Evolutionary conservation across 1,140 invertebrate species (phyloP).

Genomic region (Meloidogyne hapla): DNA sequence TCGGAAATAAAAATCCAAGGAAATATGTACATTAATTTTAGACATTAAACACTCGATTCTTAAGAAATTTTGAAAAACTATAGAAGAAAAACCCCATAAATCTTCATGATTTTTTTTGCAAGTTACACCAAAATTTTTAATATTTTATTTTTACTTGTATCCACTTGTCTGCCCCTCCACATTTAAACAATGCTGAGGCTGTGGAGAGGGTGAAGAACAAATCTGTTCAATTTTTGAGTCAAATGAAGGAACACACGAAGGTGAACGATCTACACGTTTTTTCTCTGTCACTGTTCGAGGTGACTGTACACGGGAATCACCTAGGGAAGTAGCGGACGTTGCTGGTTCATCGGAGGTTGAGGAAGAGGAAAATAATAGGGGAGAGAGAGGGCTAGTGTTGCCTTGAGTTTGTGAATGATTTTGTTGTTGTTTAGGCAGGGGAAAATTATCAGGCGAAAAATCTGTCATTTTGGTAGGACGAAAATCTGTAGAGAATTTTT

Average conservation of each 20-base stretch:
- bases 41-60: no score
- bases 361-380: constrained; percentile 4
- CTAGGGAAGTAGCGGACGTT: constrained; percentile 2
- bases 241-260: constrained; percentile 10
- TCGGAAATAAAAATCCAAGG: no score
- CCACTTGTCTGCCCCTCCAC: constrained; percentile 17
- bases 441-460: constrained; percentile 18
- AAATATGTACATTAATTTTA: no score
- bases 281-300: background rate
- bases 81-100: no score
- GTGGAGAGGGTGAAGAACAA: constrained; percentile 6
- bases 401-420: background rate
- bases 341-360: constrained; percentile 7
- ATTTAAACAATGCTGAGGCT: constrained; percentile 3
- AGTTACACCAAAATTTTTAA: no score
- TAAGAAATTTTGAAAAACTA: no score
- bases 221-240: background rate
- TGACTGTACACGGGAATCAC: constrained; percentile 11
- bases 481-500: constrained; percentile 22
- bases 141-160: constrained; percentile 7
- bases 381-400: background rate
- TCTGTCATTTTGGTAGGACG: constrained; percentile 24
- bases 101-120: no score
- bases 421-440: background rate
- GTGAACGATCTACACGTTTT: constrained; percentile 17